Evolutionary conservation across 2,113 vertebrate genomes (phyloP).

Genomic region (Lepus americanus): DNA sequence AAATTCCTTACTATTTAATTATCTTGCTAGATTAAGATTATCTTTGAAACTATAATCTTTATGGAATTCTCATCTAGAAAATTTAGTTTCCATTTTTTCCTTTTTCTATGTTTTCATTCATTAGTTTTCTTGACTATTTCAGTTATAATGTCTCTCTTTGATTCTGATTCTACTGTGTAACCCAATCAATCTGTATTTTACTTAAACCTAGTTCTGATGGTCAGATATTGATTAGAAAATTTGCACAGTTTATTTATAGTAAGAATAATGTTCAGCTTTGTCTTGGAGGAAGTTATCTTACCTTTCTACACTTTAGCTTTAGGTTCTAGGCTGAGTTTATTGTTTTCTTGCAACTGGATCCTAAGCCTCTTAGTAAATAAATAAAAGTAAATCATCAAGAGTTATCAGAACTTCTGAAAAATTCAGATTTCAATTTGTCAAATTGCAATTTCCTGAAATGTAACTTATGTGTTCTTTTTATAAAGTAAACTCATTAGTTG

Average conservation of each 20-base stretch:
- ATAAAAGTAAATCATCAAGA: conserved; percentile 57
- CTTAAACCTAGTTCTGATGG: conserved; percentile 58
- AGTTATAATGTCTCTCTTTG: background rate
- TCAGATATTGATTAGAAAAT: conserved; percentile 58
- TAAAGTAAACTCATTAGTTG: background rate
- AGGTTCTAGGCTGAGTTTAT: conserved; percentile 12
- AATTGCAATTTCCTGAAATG: background rate
- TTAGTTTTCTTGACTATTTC: background rate
- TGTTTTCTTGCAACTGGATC: conserved; percentile 25
- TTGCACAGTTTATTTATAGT: conserved; percentile 6
- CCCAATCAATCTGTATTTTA: conserved; percentile 30
- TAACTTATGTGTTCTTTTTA: conserved; percentile 16
- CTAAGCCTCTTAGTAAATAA: conserved; percentile 56
- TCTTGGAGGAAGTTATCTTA: conserved; percentile 20
- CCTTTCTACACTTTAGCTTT: background rate
- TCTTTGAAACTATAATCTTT: conserved; percentile 37
- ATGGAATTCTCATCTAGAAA: conserved; percentile 28
- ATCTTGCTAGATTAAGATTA: conserved; percentile 52
- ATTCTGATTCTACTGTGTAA: conserved; percentile 20
- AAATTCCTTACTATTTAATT: conserved; percentile 39
- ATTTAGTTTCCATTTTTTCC: conserved; percentile 50
- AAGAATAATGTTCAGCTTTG: background rate
- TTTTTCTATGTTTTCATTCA: conserved; percentile 7
- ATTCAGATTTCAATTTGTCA: conserved; percentile 47
- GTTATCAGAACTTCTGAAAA: conserved; percentile 57